phyloP scores from a whole-genome alignment of 2,888 invertebrate genomes.

The Ennomos quercinarius region DNA sequence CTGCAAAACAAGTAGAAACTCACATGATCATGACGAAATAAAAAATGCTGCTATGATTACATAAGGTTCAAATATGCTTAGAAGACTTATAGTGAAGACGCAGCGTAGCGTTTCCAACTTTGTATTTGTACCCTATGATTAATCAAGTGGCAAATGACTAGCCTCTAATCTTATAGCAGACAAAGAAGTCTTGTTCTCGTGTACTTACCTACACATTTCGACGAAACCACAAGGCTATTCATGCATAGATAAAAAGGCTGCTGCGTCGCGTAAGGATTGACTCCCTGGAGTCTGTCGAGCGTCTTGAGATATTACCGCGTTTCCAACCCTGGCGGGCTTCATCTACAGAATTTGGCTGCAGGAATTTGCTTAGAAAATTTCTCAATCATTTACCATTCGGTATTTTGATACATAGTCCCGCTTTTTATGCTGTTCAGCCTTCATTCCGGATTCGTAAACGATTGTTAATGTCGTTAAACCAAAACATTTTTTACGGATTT shows the following conservation, averaged over 20 bases:
- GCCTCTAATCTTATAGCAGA: conserved; percentile 20
- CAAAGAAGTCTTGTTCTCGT: conserved; percentile 24
- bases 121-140: conserved; percentile 1
- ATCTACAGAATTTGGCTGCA: conserved; percentile 41
- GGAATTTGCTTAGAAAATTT: conserved; percentile 30
- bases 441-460: no score
- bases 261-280: conserved; percentile 54
- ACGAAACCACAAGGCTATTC: conserved; percentile 46
- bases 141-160: conserved; percentile 14
- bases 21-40: no score
- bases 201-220: conserved; percentile 1
- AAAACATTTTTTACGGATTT: no score
- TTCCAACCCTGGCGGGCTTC: conserved; percentile 59
- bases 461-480: no score
- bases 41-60: no score
- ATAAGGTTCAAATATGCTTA: no score
- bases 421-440: no score
- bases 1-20: no score
- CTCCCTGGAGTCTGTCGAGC: conserved; percentile 53
- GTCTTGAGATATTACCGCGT: conserved; percentile 69
- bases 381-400: conserved; percentile 19
- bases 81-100: no score
- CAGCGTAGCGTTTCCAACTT: no score
- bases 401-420: neutral
- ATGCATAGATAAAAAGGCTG: conserved; percentile 69